Base-by-base conservation (phyloP, 2,113 vertebrate genomes). In the Erpornis zantholeuca region DNA sequence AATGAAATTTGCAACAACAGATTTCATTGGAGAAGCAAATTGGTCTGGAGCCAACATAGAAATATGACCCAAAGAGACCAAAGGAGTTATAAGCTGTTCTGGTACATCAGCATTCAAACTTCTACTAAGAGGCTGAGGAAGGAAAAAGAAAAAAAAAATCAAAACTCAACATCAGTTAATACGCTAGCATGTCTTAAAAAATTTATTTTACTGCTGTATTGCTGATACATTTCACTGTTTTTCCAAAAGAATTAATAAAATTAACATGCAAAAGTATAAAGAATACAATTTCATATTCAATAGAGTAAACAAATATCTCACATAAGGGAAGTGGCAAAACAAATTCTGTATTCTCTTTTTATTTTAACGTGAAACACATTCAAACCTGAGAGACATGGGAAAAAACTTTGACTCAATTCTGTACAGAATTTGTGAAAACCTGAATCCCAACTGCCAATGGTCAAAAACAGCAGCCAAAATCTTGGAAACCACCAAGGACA, bases 11-110 rank as follows among this genome's bases (percentile, higher is more conserved):
- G 99, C 99, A 92, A 99, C 99, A n/a, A 99, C 99, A 86, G 99
- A 99, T 98, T 99, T 99, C 99, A 99, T 99, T 71, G 99, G 99
- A 68, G 99, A 99, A 66, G 99, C 99, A 97, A 99, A 99, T 92
- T 99, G 99, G 97, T 99, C 99, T 88, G 99, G 99, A 65, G 99
- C 99, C 97, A 99, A 98, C 99, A 99, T 99, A 78, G 99, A 99
- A 97, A 99, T 99, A 96, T 99, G 99, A 49, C 99, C 99, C 96
- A 99, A 90, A n/a, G 99, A 99, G 86, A 99, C 99, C 25, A 99
- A 98, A 1, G 99, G 99, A 65, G 99, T 99, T 97, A 99, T 99
- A 96, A 99, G 98, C 95, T 99, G 99, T 92, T 99, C 99, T 28
- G 99, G 99, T 88, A 99, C 99, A 47, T 99, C 99, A 68, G 99